phyloP scores from a whole-genome alignment of 2,797 vertebrate species.

The Amblyopsis hoosieri region DNA sequence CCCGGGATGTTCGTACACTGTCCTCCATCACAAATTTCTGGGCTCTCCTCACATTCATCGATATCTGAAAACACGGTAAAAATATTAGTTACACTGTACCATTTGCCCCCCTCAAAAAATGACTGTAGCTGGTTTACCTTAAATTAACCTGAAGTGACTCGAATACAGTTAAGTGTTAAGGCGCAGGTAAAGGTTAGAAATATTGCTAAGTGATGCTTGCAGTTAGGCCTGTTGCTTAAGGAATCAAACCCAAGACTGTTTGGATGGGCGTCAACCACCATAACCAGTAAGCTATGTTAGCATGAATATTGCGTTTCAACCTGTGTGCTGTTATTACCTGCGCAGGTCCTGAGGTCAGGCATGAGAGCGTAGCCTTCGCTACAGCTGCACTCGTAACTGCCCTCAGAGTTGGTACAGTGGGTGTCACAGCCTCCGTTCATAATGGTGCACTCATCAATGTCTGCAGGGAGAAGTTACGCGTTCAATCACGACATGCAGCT shows the following conservation, averaged over 20 bases:
- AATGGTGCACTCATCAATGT: slow-evolving; percentile 90
- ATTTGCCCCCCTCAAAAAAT: no score
- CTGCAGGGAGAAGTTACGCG: slow-evolving; percentile 57
- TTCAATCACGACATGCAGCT: not conserved
- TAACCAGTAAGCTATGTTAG: no score
- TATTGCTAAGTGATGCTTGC: no score
- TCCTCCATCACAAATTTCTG: slow-evolving; percentile 89
- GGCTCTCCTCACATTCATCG: slow-evolving; percentile 91
- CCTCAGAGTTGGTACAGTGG: slow-evolving; percentile 91
- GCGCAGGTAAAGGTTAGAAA: no score
- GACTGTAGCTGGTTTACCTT: no score
- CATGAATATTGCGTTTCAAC: no score
- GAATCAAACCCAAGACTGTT: no score
- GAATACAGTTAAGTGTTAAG: no score
- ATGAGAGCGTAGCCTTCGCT: slow-evolving; percentile 88
- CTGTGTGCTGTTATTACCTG: slow-evolving; percentile 71
- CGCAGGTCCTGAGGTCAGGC: slow-evolving; percentile 87
- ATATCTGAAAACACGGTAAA: slow-evolving; percentile 77
- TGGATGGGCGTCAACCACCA: no score
- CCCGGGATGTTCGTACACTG: slow-evolving; percentile 92
- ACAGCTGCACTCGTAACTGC: slow-evolving; percentile 91
- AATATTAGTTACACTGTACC: not conserved
- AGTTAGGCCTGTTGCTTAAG: no score
- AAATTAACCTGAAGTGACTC: no score
- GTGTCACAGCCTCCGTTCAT: slow-evolving; percentile 91